Evolutionary conservation across 2,797 vertebrate genomes (phyloP).

Genomic region (Clarias pachynema): DNA sequence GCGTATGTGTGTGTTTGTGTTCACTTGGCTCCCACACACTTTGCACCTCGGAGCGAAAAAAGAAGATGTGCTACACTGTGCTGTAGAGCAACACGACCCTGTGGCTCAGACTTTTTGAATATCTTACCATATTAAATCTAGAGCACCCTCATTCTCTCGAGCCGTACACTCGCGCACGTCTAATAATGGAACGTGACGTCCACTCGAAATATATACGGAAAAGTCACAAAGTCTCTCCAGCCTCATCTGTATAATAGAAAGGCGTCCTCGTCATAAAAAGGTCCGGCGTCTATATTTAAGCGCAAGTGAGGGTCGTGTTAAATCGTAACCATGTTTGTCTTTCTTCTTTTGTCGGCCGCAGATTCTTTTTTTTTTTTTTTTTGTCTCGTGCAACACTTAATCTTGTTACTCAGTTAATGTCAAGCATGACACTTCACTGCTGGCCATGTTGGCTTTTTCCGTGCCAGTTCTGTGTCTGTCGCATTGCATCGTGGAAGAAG

Average conservation of each 20-base stretch:
- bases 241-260: constrained; percentile 16
- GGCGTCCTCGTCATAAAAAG: background rate
- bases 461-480: constrained; percentile 15
- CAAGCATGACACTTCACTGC: constrained; percentile 36
- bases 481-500: constrained; percentile 24
- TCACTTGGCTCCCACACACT: background rate
- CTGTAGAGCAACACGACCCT: constrained; percentile 14
- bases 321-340: constrained; percentile 18
- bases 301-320: background rate
- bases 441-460: constrained; percentile 23
- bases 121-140: constrained; percentile 10
- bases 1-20: background rate
- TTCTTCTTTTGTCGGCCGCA: background rate
- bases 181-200: constrained; percentile 29
- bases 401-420: constrained; percentile 44
- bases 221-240: constrained; percentile 19
- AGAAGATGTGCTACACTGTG: background rate
- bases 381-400: background rate
- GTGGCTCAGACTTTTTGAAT: constrained; percentile 30
- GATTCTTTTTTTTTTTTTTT: background rate
- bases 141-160: constrained; percentile 20
- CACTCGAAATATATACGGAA: constrained; percentile 24
- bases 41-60: constrained; percentile 26
- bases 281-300: constrained; percentile 20
- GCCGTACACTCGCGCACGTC: constrained; percentile 4